Percentiles rank a stretch among this genome's conserved stretches.
Evolutionary conservation across 1,140 invertebrate genomes (phyloP).

Genomic region (Drosophila micromelanica): DNA sequence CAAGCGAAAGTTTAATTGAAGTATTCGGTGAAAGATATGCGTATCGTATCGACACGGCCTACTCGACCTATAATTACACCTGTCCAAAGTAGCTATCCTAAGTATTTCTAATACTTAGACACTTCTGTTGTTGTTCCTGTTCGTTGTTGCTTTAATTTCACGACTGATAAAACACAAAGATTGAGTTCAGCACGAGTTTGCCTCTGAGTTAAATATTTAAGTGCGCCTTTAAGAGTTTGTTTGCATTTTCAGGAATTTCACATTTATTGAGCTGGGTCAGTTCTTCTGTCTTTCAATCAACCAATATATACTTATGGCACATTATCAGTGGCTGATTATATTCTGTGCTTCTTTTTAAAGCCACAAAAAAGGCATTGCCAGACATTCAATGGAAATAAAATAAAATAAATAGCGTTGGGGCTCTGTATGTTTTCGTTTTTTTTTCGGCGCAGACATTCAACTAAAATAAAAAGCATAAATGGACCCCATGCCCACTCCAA

Average conservation of each 20-base stretch:
- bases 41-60: conserved; percentile 38
- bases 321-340: conserved; percentile 72
- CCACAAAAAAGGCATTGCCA: conserved; percentile 49
- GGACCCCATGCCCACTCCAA: conserved; percentile 32
- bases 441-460: conserved; percentile 45
- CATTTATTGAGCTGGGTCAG: conserved; percentile 24
- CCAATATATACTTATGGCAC: conserved; percentile 44
- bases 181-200: conserved; percentile 45
- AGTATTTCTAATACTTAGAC: conserved; percentile 49
- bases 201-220: conserved; percentile 19
- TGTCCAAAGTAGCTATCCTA: conserved; percentile 59
- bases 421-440: not conserved
- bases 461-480: conserved; percentile 79
- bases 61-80: conserved; percentile 70
- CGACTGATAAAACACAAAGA: conserved; percentile 77
- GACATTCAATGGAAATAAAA: conserved; percentile 52
- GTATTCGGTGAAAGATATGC: conserved; percentile 41
- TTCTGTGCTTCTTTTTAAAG: conserved; percentile 51
- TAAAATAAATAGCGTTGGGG: conserved; percentile 39
- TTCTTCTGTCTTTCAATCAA: conserved; percentile 32
- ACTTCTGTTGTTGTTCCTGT: conserved; percentile 5
- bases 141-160: conserved; percentile 67
- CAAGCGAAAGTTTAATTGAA: conserved; percentile 78
- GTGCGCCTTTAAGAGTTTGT: conserved; percentile 7
- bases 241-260: conserved; percentile 11